Evolutionary conservation across 2,113 vertebrate genomes (phyloP).

Genomic region (Hippocampus mohnikei): DNA sequence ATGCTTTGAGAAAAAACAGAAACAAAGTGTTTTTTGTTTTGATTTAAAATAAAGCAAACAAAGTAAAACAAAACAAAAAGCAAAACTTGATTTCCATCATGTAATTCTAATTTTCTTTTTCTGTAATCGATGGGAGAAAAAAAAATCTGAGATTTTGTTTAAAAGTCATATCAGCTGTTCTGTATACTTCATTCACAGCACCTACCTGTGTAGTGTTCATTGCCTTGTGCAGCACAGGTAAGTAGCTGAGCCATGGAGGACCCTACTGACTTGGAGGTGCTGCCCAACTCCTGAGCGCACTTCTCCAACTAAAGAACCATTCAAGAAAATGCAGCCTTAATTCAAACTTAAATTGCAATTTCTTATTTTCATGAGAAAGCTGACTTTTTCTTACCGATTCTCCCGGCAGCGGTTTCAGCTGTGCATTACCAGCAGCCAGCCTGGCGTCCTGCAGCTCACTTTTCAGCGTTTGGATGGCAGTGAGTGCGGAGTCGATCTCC

Average conservation of each 20-base stretch:
- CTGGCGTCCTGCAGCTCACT: slow-evolving; percentile 93
- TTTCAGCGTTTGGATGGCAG: slow-evolving; percentile 86
- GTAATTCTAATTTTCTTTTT: not conserved
- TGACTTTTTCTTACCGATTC: slow-evolving; percentile 78
- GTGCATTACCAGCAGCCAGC: slow-evolving; percentile 81
- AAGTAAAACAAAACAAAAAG: not conserved
- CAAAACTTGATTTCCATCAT: not conserved
- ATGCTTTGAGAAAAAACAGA: too few relatives aligned
- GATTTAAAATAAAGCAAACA: not conserved
- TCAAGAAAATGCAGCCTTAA: not conserved
- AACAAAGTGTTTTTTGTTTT: too few relatives aligned
- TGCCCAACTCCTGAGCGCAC: slow-evolving; percentile 94
- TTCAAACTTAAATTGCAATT: not conserved
- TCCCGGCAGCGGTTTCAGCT: slow-evolving; percentile 92
- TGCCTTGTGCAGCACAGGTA: slow-evolving; percentile 96
- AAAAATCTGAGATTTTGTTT: not conserved
- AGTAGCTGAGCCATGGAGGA: slow-evolving; percentile 97
- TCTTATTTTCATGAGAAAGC: not conserved
- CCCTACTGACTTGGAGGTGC: slow-evolving; percentile 95
- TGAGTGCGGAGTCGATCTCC: slow-evolving; percentile 96
- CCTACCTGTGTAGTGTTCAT: slow-evolving; percentile 96
- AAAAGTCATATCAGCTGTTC: too few relatives aligned
- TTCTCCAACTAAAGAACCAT: slow-evolving; percentile 83
- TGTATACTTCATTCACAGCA: not conserved
- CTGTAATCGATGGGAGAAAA: not conserved